Base-by-base conservation (phyloP, 2,888 invertebrate genomes). In the Drosophila cognata region DNA sequence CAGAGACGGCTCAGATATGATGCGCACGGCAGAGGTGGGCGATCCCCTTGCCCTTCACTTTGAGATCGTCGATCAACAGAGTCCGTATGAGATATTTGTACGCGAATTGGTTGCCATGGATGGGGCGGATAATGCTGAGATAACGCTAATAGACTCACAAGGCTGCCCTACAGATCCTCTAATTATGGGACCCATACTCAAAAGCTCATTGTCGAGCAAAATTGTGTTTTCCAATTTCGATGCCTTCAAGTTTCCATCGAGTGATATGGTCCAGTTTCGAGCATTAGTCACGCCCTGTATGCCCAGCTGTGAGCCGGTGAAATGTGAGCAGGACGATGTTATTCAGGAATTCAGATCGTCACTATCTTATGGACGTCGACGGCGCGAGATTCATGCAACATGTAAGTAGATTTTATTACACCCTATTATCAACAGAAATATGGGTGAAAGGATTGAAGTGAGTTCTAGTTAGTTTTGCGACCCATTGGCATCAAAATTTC, bases 241-340 rank as follows among this genome's bases (percentile, higher is more conserved):
- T 93, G 98, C 98, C 55, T 98, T 98, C 95, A 98, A 98, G 93
- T 98, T 98, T 94, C 98, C 98, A 57, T 97, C 98, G 67, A 97
- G 97, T 21, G 98, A 98, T 93, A 96, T 98, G 71, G 98, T 98
- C 25, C 98, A 98, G 92, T 98, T 98, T 96, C 96, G 98, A 83
- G 98, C 98, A 46, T 94, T 98, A 90, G 98, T 98, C 61, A 98
- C 98, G 18, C 98, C 98, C 11, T 98, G 98, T 93, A 96, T 98
- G 96, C 98, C 98, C 52, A 95, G 96, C 61, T 98, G 98, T 93
- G 97, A 97, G 93, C 98, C 98, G 43, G 97, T 98, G 51, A 97
- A 97, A 92, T 98, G 98, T 93, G 97, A 97, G 91, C 95, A 96
- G 88, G 95, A 96, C 8, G 56, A 56, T 5, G 29, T 38, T 1